Percentiles rank a stretch among this genome's conserved stretches.
Evolutionary conservation across 2,888 invertebrate genomes (phyloP).

Genomic region (Latheticus oryzae): DNA sequence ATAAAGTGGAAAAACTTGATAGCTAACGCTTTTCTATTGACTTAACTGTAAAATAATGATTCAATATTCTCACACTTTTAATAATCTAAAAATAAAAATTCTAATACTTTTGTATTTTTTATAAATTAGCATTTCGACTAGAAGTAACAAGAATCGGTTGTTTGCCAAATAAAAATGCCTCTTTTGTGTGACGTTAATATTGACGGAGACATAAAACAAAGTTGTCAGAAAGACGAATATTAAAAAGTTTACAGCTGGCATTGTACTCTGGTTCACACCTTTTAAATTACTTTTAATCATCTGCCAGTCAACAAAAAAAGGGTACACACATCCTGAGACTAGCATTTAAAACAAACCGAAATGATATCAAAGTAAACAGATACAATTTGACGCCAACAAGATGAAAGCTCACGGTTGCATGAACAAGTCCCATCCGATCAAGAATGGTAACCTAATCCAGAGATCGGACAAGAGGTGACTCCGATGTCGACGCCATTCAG

Average conservation of each 20-base stretch:
- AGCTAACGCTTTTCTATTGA: slow-evolving; percentile 15
- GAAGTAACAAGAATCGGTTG: slow-evolving; percentile 8
- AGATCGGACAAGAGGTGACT: slow-evolving; percentile 58
- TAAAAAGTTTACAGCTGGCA: slow-evolving; percentile 49
- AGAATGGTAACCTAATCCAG: slow-evolving; percentile 59
- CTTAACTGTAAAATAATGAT: slow-evolving; percentile 30
- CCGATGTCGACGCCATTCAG: slow-evolving; percentile 53
- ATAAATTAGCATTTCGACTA: slow-evolving; percentile 3
- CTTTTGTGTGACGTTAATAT: slow-evolving; percentile 31
- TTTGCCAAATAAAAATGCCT: slow-evolving; percentile 12
- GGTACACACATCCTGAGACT: slow-evolving; percentile 35
- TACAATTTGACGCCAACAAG: slow-evolving; percentile 50
- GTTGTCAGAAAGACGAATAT: slow-evolving; percentile 49
- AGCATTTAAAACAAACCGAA: slow-evolving; percentile 34
- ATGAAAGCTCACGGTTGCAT: slow-evolving; percentile 59
- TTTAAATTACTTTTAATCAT: slow-evolving; percentile 52
- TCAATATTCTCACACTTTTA: too few species aligned
- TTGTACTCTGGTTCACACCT: slow-evolving; percentile 53
- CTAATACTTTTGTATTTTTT: too few species aligned
- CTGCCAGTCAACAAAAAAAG: slow-evolving; percentile 44
- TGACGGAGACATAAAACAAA: slow-evolving; percentile 45
- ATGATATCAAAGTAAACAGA: slow-evolving; percentile 42
- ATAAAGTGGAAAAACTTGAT: slow-evolving; percentile 20
- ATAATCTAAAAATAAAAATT: too few species aligned
- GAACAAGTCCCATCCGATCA: slow-evolving; percentile 58